Evolutionary conservation across 2,888 invertebrate genomes (phyloP), one percentile per base, ranked within the genome.

Genomic region (Pristionchus japonicus): DNA sequence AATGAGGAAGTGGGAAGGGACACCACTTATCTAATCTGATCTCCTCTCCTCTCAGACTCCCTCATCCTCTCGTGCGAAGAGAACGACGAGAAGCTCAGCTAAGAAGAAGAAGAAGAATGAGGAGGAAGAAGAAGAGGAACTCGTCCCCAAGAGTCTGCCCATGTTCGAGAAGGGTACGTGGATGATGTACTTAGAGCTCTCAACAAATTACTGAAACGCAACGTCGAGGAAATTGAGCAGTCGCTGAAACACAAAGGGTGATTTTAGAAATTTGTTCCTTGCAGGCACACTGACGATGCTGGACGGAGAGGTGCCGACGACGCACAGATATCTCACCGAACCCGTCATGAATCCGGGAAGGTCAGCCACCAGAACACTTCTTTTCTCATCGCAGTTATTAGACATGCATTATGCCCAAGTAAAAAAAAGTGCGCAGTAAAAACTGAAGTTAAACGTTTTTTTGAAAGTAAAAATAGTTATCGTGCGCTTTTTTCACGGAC

Each of bases 91-190:
- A n/a, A 77, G 77, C 27, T 77, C 77, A 23, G 43, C n/a, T 1
- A 77, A 77, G 77, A 77, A 27, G 77, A 40, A 47, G 77, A 74
- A 74, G 40, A 74, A 40, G 77, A 47, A 27, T 27, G 77, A 43
- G 43, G 77, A 43, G 9, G 77, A 77, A 20, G 43, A 77, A 20
- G 17, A 15, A 3, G 77, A 43, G 27, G 43, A 77, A 43, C 77
- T 77, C 43, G 27, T 77, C 13, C 77, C 77, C 77, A 77, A 77
- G 77, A 77, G 77, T 77, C 77, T 77, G 3, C 77, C 77, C 13
- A 27, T 47, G 77, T 77, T 77, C 77, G 77, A 77, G 77, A 77
- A 77, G 43, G 77, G 77, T 77, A 7, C 27, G 77, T 57, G n/a
- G n/a, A n/a, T n/a, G n/a, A n/a, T n/a, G n/a, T n/a, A n/a, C n/a